These are phyloP conservation scores for Nasonia giraulti DNA, from an alignment of 1,140 invertebrate genomes.

Conservation along the genomic window DNA sequence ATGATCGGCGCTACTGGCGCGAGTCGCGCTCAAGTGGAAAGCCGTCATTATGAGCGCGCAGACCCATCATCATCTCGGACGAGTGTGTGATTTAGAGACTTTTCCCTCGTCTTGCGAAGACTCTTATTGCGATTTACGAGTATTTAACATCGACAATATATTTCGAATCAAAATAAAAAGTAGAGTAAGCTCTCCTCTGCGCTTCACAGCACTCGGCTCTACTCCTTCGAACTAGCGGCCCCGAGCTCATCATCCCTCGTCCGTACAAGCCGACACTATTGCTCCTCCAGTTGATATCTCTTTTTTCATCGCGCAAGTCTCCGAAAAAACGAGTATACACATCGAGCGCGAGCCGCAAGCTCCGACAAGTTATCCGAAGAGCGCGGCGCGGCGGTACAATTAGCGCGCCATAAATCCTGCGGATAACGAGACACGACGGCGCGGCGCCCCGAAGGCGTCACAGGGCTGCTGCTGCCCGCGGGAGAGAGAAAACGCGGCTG, in stretches of 20 bases:
- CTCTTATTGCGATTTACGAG: neutral
- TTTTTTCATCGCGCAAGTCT: too few species aligned
- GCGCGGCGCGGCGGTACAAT: constrained; percentile 70
- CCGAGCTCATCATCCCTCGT: neutral
- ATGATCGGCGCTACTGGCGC: constrained; percentile 38
- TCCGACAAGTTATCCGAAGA: constrained; percentile 28
- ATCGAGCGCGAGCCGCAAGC: neutral
- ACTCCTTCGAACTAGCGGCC: neutral
- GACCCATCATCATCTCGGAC: constrained; percentile 42
- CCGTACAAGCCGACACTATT: neutral
- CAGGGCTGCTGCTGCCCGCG: constrained; percentile 1
- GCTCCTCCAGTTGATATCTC: too few species aligned
- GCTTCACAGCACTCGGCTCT: neutral
- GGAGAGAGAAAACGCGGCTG: constrained; percentile 17
- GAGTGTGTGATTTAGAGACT: constrained; percentile 30
- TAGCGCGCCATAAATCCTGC: constrained; percentile 72
- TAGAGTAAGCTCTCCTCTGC: neutral
- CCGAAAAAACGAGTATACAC: neutral
- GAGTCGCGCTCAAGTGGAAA: constrained; percentile 36
- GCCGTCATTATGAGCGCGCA: constrained; percentile 42
- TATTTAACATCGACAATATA: too few species aligned
- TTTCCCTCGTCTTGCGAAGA: constrained; percentile 17
- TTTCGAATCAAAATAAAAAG: neutral
- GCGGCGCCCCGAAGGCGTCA: constrained; percentile 72
- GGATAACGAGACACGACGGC: constrained; percentile 74